Evolutionary conservation across 2,113 vertebrate genomes (phyloP).

Genomic region (Trogon melanurus): DNA sequence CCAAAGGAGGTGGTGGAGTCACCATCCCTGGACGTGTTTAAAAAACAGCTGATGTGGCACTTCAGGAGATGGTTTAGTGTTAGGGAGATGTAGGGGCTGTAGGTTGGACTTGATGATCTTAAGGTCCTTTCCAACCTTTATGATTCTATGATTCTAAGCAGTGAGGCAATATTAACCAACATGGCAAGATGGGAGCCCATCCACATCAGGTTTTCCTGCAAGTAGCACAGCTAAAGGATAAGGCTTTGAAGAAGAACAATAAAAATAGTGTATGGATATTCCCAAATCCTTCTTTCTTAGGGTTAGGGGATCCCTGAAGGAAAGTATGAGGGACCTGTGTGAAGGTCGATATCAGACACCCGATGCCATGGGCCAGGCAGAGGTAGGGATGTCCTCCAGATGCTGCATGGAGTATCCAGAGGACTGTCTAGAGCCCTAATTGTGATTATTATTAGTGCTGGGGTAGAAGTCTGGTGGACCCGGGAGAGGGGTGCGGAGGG

Average conservation of each 20-base stretch:
- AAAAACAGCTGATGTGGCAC: no score
- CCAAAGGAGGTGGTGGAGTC: no score
- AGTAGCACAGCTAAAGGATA: background rate
- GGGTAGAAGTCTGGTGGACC: background rate
- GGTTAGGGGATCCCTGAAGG: background rate
- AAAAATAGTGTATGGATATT: background rate
- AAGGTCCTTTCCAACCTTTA: no score
- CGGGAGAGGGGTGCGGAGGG: background rate
- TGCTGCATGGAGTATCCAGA: background rate
- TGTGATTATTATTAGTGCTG: background rate
- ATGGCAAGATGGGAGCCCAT: background rate
- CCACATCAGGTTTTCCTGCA: background rate
- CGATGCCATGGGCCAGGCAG: accelerated
- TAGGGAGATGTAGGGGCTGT: no score
- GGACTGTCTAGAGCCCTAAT: background rate
- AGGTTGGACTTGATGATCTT: no score
- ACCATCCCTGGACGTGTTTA: no score
- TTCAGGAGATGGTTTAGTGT: no score
- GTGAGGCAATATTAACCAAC: background rate
- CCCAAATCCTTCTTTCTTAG: background rate
- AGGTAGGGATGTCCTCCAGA: background rate
- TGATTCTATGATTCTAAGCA: no score
- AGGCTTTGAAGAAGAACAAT: background rate
- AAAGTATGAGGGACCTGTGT: background rate
- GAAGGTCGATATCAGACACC: background rate